phyloP scores from a whole-genome alignment of 1,140 invertebrate species.

The Zaprionus camerounensis region DNA sequence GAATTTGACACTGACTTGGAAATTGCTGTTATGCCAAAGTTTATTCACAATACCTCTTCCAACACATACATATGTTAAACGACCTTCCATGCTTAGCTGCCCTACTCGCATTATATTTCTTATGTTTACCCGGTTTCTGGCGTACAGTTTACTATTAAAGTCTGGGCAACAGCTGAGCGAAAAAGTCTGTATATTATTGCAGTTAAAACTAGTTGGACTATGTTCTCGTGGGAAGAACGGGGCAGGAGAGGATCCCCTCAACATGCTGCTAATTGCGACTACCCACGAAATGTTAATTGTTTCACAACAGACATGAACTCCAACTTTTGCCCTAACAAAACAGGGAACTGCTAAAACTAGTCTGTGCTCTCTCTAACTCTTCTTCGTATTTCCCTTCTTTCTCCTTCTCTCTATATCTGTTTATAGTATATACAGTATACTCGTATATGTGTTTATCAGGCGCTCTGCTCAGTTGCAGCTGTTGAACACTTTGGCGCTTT shows the following conservation, averaged over 20 bases:
- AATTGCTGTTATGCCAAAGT: background rate
- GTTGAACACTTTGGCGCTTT: constrained; percentile 29
- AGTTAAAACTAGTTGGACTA: background rate
- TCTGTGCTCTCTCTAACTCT: background rate
- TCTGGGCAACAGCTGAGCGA: background rate
- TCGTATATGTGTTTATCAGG: background rate
- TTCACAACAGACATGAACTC: constrained; percentile 62
- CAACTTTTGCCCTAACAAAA: constrained; percentile 54
- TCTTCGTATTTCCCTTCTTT: background rate
- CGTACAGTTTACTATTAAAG: background rate
- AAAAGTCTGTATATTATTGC: constrained; percentile 29
- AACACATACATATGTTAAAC: background rate
- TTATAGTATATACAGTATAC: background rate
- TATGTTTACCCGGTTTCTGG: background rate
- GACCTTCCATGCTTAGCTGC: too few species aligned
- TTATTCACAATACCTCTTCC: background rate
- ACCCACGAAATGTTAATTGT: constrained; percentile 73
- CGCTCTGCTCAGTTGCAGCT: constrained; percentile 34
- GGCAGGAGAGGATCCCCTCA: background rate
- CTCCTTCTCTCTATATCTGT: background rate
- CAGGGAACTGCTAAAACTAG: constrained; percentile 34
- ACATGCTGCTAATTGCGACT: constrained; percentile 50
- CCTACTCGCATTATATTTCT: background rate
- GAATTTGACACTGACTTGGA: background rate
- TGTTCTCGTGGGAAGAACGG: background rate